Base-by-base conservation (phyloP, 1,140 invertebrate genomes). In the Drosophila tsacasi region DNA sequence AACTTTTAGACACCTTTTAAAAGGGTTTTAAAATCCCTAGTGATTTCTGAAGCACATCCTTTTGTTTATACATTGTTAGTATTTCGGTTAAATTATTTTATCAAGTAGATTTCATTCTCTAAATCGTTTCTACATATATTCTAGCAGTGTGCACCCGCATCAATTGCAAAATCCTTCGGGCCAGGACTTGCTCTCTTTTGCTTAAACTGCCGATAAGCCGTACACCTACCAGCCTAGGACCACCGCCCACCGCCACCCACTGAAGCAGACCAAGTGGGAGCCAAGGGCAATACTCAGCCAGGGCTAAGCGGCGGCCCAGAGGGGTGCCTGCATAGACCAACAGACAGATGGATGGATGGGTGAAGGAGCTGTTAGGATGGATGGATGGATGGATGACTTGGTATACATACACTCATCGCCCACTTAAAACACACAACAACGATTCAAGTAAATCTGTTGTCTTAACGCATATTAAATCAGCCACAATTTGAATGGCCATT, bases 381-480 rank as follows among this genome's bases (percentile, higher is more conserved):
- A 60, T 65, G 55, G 54, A 23, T 21, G 19, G 32, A 32, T 68
- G 44, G 42, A 49, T 66, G 62, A 64, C 58, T 65, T 42, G 25
- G 44, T 61, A 30, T 68, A 65, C 35, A 67, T 42, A 49, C 69
- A 71, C 69, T 72, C 52, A 49, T 39, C 69, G 46, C 27, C 54
- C 40, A 35, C 66, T 71, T 72, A 72, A 73, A 73, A 50, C 66
- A 60, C 27, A 46, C 69, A 76, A 63, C 59, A 65, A 39, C 50
- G 44, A 65, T 58, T 64, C 46, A 64, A 64, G 67, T 37, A 87
- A 87, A 89, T 89, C 83, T 89, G 84, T 87, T 87, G 84, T 83
- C 84, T 89, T 89, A 87, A 89, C 84, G 85, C 81, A 87, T 87
- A 87, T 89, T 87, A 87, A 87, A 83, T 87, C 84, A 87, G 83